Base-by-base conservation (phyloP, 2,113 vertebrate genomes). In the Laticauda colubrina region DNA sequence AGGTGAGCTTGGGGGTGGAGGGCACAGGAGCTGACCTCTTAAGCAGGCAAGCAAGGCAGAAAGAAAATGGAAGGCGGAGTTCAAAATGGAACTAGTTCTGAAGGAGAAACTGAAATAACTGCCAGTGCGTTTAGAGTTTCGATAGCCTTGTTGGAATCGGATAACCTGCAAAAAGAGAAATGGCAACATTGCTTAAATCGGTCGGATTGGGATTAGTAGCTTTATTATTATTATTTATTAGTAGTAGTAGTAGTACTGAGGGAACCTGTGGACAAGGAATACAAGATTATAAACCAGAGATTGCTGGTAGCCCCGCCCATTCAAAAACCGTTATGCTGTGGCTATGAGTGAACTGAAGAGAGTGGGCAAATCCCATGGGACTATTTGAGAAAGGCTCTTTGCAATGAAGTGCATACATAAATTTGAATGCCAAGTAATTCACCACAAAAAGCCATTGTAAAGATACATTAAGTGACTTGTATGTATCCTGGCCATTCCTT, bases 1-100 rank as follows among this genome's bases (percentile, higher is more conserved):
- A 97, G 97, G 98, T 99, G 94, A 95, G 95, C 2, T 20, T 2
- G 6, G 24, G 81, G 81, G 24, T 29, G 48, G 6, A 21, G 43
- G 26, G 12, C 1, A 55, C 48, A 5, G 18, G 20, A 34, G 34
- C 8, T 14, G 34, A 11, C 14, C 21, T 21, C 39, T 85, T 54
- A 45, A 10, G 69, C 10, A 5, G 18, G 29, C 11, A 21, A 20
- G 34, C 8, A 24, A 26, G 34, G 26, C 23, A 23, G 6, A 26
- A 69, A 55, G 20, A 56, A n/a, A 18, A 2, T 29, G 9, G 20
- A 85, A 57, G 21, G 6, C 59, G 23, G 54, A 69, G 9, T 34
- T 86, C 54, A 85, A 61, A 56, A 59, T 39, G 45, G 61, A 15
- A n/a, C 2, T 1, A 51, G 20, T 29, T 75, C n/a, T 86, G 5